phyloP scores from a whole-genome alignment of 2,888 invertebrate species.

The Lysandra coridon region DNA sequence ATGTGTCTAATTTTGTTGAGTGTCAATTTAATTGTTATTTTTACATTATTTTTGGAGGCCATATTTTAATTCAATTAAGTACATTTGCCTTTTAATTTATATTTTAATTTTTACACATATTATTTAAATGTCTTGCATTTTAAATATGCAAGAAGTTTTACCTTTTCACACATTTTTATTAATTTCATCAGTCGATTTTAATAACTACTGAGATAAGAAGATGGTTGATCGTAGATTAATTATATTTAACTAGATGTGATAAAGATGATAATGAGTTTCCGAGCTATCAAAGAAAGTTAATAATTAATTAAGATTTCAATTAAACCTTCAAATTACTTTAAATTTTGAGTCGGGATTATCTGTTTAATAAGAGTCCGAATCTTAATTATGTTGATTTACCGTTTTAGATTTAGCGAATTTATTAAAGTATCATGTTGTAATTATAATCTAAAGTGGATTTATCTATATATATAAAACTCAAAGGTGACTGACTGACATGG shows the following conservation, averaged over 20 bases:
- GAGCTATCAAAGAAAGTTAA: constrained; percentile 22
- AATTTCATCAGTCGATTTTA: background rate
- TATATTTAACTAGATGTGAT: constrained; percentile 19
- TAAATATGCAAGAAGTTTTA: no score
- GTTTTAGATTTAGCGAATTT: background rate
- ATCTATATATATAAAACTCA: no score
- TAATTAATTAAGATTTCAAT: constrained; percentile 26
- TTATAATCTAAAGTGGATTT: background rate
- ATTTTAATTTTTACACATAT: no score
- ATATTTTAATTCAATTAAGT: no score
- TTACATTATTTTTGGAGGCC: background rate
- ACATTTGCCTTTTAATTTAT: no score
- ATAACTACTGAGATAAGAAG: background rate
- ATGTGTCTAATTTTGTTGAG: background rate
- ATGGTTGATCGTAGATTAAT: background rate
- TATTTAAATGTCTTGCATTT: no score
- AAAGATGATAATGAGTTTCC: constrained; percentile 5
- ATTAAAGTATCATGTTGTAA: background rate
- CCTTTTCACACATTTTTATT: background rate
- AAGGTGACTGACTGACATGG: no score
- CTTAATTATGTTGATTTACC: constrained; percentile 7
- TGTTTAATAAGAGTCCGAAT: constrained; percentile 9
- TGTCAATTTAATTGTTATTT: background rate
- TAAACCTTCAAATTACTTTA: constrained; percentile 17
- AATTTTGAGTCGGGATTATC: background rate